A percentile compares a stretch with the other conserved stretches of the same genome.
These are phyloP conservation scores for Distichodus sexfasciatus DNA, from an alignment of 2,797 vertebrate genomes.

Conservation along the genomic window DNA sequence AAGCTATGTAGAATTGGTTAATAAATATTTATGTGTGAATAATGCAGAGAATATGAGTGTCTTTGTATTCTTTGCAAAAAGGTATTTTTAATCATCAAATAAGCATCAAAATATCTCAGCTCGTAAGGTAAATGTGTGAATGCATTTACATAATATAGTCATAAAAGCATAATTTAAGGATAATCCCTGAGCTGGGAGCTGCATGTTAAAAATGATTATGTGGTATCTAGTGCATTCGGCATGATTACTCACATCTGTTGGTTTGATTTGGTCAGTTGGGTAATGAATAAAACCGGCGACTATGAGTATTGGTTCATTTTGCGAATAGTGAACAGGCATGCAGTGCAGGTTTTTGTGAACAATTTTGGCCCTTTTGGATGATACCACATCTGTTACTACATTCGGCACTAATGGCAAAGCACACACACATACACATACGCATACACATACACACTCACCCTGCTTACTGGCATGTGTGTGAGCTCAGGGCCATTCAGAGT, in stretches of 20 bases:
- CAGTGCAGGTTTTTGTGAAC: background rate
- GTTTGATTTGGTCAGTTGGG: background rate
- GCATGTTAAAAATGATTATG: background rate
- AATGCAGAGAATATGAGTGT: no score
- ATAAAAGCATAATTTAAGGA: background rate
- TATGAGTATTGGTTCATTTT: background rate
- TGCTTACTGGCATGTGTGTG: background rate
- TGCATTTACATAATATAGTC: background rate
- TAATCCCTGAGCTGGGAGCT: background rate
- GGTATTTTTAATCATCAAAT: background rate
- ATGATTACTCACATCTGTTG: background rate
- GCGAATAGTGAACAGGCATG: background rate
- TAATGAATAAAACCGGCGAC: background rate
- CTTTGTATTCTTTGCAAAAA: background rate
- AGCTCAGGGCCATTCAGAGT: slow-evolving; percentile 7
- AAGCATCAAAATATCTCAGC: background rate
- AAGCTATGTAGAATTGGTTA: no score
- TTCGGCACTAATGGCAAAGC: slow-evolving; percentile 1
- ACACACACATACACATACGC: background rate
- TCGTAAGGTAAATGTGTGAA: background rate
- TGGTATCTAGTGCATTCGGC: background rate
- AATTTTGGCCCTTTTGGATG: background rate
- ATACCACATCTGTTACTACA: background rate
- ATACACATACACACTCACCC: background rate
- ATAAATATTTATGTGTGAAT: no score